Evolutionary conservation across 2,797 vertebrate genomes (phyloP), one percentile per base, ranked within the genome.

Genomic region (Microctenopoma steveboyesi): DNA sequence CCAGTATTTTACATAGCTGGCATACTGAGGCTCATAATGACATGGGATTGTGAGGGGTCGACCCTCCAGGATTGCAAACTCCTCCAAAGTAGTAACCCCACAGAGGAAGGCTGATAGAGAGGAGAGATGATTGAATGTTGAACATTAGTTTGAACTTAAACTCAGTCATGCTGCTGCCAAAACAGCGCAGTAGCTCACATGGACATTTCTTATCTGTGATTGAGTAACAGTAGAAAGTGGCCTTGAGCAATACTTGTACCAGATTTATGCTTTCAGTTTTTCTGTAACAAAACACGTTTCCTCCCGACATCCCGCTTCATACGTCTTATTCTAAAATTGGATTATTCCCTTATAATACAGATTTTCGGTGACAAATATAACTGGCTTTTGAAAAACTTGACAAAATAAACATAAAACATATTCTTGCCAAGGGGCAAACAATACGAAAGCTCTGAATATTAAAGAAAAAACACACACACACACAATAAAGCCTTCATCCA

Each of bases 1-100:
- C 92, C 93, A 94, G 87, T 95, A 94, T 33, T 94, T 95, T 0
- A 94, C 91, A 49, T 93, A 71, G 48, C 55, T 25, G 62, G 81
- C 79, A 5, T 93, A 92, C 82, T 93, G 86, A 5, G 91, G 88
- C 57, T 87, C 87, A 2, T 94, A 95, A 56, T 84, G 83, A 54
- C 93, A 94, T 0, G 93, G 90, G 50, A 94, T 15, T 0, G 51
- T 87, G 61, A 94, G 39, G 6, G 88, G 77, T 1, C 69, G 52
- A 14, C 93, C 93, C 71, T 92, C 93, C 63, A 93, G 79, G 30
- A 92, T 78, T 0, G 56, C 0, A 13, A 71, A 45, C 54, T 91
- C 80, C 5, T 42, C 27, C 8, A 50, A 40, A 0, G 88, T 89
- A 30, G 74, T 91, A 8, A 93, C 76, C 28, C 39, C 49, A 49